phyloP scores from a whole-genome alignment of 2,888 invertebrate genomes.

The Ptilodon capucinus region DNA sequence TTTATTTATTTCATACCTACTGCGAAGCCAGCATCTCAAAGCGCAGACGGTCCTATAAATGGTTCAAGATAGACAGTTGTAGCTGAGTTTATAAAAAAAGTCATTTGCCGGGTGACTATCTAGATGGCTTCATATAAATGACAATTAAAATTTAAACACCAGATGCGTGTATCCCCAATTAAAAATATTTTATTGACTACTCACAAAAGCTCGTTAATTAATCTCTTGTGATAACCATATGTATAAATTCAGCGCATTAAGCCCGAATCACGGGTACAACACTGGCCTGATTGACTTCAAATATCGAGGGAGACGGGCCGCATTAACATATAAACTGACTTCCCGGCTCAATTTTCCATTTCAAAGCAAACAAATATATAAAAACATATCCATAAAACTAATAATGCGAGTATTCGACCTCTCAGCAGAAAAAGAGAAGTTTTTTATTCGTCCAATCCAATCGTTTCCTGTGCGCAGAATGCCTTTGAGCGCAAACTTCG shows the following conservation, averaged over 20 bases:
- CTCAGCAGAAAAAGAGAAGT: constrained; percentile 9
- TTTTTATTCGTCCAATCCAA: constrained; percentile 46
- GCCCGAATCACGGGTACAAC: constrained; percentile 32
- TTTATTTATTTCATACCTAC: too few relatives aligned
- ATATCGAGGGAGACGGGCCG: constrained; percentile 35
- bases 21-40: too few relatives aligned
- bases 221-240: background rate
- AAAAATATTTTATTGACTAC: background rate
- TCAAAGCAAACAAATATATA: constrained; percentile 2
- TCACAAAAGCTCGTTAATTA: background rate
- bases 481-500: constrained; percentile 60
- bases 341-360: constrained; percentile 19
- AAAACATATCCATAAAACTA: background rate
- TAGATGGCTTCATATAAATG: too few relatives aligned
- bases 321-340: constrained; percentile 50
- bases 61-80: too few relatives aligned
- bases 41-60: too few relatives aligned
- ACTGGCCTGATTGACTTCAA: constrained; percentile 44
- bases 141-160: too few relatives aligned
- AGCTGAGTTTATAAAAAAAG: too few relatives aligned
- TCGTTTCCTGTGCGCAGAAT: constrained; percentile 44
- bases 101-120: too few relatives aligned
- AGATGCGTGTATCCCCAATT: background rate
- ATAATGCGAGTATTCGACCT: background rate
- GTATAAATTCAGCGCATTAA: constrained; percentile 22